phyloP scores from a whole-genome alignment of 2,797 vertebrate species.

The Ciconia nigra region DNA sequence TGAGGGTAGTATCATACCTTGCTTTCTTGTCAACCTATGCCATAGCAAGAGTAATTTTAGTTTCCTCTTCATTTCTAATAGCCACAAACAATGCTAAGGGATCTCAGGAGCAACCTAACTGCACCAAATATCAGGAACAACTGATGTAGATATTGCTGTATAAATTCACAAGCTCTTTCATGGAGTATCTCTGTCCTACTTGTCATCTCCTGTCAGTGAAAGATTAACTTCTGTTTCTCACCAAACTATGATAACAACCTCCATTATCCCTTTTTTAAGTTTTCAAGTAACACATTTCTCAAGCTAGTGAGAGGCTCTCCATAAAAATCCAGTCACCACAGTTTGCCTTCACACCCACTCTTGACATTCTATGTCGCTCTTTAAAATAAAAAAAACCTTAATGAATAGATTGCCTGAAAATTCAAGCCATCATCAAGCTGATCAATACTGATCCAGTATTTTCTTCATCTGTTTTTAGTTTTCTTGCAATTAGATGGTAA shows the following conservation, averaged over 20 bases:
- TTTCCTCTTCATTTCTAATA: background rate
- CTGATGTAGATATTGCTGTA: background rate
- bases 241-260: background rate
- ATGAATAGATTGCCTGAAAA: background rate
- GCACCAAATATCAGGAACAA: background rate
- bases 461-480: background rate
- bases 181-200: background rate
- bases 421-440: background rate
- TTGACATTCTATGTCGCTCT: background rate
- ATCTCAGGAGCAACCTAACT: background rate
- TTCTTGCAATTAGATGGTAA: background rate
- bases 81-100: background rate
- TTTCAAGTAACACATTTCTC: constrained; percentile 37
- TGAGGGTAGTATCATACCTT: background rate
- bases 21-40: background rate
- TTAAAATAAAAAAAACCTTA: background rate
- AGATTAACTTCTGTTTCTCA: constrained; percentile 33
- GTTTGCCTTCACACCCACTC: constrained; percentile 42
- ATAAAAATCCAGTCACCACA: constrained; percentile 32
- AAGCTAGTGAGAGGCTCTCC: constrained; percentile 9
- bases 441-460: background rate
- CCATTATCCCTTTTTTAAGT: constrained; percentile 25
- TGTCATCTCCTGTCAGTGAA: background rate
- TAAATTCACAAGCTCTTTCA: background rate
- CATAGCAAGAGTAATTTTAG: background rate